Conservation (phyloP, 92 coral and sea anemone species). For the Montipora capitata region DNA sequence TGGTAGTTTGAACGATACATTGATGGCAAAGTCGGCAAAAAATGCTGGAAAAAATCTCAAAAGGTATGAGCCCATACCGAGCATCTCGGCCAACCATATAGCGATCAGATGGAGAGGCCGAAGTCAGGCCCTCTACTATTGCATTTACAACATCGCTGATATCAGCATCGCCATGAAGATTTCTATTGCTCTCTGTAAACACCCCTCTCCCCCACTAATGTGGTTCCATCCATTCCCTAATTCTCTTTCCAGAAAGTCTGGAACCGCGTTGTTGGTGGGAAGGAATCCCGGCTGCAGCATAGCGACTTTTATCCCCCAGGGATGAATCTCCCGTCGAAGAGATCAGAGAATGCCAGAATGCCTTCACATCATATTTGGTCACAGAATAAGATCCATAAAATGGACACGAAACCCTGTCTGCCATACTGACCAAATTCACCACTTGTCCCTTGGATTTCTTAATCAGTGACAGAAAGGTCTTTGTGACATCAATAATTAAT, state of each 20-base stretch:
- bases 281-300: constrained; percentile 80
- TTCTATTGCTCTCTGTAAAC: constrained; percentile 42
- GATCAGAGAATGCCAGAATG: constrained; percentile 82
- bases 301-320: constrained; percentile 33
- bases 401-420: constrained; percentile 43
- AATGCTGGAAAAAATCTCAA: constrained; percentile 43
- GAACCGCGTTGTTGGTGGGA: constrained; percentile 56
- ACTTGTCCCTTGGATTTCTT: constrained; percentile 71
- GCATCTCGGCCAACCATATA: constrained; percentile 76
- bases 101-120: constrained; percentile 65
- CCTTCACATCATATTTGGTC: constrained; percentile 83
- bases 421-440: constrained; percentile 66
- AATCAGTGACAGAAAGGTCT: constrained; percentile 74
- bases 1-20: neutral
- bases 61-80: constrained; percentile 21
- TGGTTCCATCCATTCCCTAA: constrained; percentile 59
- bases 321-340: too few species aligned
- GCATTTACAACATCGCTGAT: constrained; percentile 65
- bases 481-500: constrained; percentile 65
- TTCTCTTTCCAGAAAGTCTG: constrained; percentile 30
- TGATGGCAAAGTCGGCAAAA: constrained; percentile 33
- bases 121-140: constrained; percentile 70
- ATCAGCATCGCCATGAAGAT: constrained; percentile 22
- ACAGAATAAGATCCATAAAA: constrained; percentile 65
- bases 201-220: constrained; percentile 72